These are phyloP conservation scores for Lepisosteus oculatus DNA, from an alignment of 2,113 vertebrate genomes.

Conservation along the genomic window DNA sequence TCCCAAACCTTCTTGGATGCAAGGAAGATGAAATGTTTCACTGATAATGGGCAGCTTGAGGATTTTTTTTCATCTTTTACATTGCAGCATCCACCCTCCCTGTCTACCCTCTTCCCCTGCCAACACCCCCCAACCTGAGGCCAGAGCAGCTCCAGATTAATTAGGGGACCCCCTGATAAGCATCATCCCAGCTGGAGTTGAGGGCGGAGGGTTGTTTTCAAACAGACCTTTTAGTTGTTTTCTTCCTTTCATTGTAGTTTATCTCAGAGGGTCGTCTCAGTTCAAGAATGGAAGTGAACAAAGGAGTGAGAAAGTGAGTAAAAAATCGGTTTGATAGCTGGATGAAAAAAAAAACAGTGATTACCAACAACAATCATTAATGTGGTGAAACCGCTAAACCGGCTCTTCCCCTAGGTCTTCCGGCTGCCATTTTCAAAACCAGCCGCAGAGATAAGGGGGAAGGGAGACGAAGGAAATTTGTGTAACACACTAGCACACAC, in stretches of 20 bases:
- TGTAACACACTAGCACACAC: too few relatives aligned
- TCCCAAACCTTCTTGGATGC: constrained; percentile 38
- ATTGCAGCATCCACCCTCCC: constrained; percentile 38
- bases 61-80: constrained; percentile 47
- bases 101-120: too few relatives aligned
- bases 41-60: constrained; percentile 55
- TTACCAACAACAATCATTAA: constrained; percentile 50
- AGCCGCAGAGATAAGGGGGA: too few relatives aligned
- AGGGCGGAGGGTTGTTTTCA: constrained; percentile 42
- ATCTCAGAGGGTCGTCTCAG: constrained; percentile 43
- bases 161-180: constrained; percentile 61
- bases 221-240: neutral
- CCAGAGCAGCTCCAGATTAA: constrained; percentile 55
- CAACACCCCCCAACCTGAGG: constrained; percentile 32
- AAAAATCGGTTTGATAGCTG: constrained; percentile 38
- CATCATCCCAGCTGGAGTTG: constrained; percentile 52
- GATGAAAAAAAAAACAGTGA: constrained; percentile 36
- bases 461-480: too few relatives aligned
- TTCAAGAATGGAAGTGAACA: constrained; percentile 30
- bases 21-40: constrained; percentile 57
- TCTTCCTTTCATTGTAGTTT: constrained; percentile 33
- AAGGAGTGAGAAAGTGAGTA: constrained; percentile 25
- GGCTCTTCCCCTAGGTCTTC: too few relatives aligned
- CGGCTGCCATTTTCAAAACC: too few relatives aligned
- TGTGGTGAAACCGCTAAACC: neutral